Evolutionary conservation across 2,888 invertebrate genomes (phyloP).

Genomic region (Calephelis perditalis): DNA sequence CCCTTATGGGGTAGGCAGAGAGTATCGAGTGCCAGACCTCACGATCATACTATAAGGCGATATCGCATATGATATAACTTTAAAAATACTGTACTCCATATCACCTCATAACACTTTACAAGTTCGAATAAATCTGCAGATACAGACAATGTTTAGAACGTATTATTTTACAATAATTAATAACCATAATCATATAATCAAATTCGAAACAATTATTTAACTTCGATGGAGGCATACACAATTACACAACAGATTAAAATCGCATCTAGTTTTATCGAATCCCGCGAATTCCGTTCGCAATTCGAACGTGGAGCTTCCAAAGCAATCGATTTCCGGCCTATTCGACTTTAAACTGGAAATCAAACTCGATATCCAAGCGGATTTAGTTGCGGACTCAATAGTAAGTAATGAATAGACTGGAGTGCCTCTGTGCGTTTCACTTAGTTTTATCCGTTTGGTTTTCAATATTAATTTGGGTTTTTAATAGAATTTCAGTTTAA

Average conservation of each 20-base stretch:
- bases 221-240: conserved; percentile 15
- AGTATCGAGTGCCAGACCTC: too few relatives aligned
- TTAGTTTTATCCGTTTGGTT: conserved; percentile 29
- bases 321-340: conserved; percentile 78
- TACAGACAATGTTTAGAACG: not conserved
- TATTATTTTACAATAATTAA: not conserved
- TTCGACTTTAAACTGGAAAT: conserved; percentile 76
- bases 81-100: too few relatives aligned
- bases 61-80: too few relatives aligned
- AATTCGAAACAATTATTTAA: conserved; percentile 10
- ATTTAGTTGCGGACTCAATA: conserved; percentile 68
- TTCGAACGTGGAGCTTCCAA: conserved; percentile 61
- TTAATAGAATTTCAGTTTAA: conserved; percentile 2
- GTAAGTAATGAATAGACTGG: conserved; percentile 61
- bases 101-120: too few relatives aligned
- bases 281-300: conserved; percentile 46
- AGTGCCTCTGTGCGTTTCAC: conserved; percentile 27
- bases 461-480: conserved; percentile 24
- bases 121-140: too few relatives aligned
- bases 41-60: too few relatives aligned
- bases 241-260: conserved; percentile 16
- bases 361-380: conserved; percentile 70
- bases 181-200: conserved; percentile 3
- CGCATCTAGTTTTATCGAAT: conserved; percentile 28
- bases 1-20: too few relatives aligned